Conservation (phyloP, 2,797 vertebrate genomes). For the Silurus aristotelis region DNA sequence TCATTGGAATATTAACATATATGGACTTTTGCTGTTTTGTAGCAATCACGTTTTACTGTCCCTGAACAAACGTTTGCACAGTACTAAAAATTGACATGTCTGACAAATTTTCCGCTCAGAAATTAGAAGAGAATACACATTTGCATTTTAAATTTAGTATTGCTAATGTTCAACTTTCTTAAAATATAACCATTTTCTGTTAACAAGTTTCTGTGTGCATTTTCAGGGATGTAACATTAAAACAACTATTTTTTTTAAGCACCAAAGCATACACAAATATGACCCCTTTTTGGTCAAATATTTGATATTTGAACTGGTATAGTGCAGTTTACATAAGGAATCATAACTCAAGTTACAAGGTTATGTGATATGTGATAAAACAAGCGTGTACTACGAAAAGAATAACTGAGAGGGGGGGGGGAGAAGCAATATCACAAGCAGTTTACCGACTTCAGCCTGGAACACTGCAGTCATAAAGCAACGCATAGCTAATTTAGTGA, state of each 20-base stretch:
- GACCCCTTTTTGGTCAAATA: slow-evolving; percentile 57
- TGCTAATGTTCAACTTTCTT: slow-evolving; percentile 75
- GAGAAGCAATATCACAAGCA: slow-evolving; percentile 42
- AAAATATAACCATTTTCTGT: slow-evolving; percentile 48
- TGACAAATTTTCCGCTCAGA: slow-evolving; percentile 53
- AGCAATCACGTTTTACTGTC: slow-evolving; percentile 70
- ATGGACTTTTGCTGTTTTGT: slow-evolving; percentile 68
- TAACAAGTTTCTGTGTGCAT: slow-evolving; percentile 61
- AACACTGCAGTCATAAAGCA: slow-evolving; percentile 55
- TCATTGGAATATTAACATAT: slow-evolving; percentile 68
- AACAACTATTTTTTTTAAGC: slow-evolving; percentile 69
- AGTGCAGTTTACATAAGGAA: slow-evolving; percentile 71
- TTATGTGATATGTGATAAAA: slow-evolving; percentile 57
- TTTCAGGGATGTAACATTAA: slow-evolving; percentile 68
- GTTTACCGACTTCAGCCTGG: slow-evolving; percentile 46
- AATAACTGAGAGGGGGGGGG: slow-evolving; percentile 32
- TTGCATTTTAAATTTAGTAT: slow-evolving; percentile 53
- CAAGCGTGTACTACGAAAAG: slow-evolving; percentile 49
- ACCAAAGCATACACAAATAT: slow-evolving; percentile 70
- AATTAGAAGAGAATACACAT: slow-evolving; percentile 17
- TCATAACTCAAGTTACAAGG: slow-evolving; percentile 58
- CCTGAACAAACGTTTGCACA: slow-evolving; percentile 81
- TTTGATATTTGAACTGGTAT: slow-evolving; percentile 62
- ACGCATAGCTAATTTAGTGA: slow-evolving; percentile 40
- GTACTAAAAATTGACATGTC: slow-evolving; percentile 77